Conservation (phyloP, 2,113 vertebrate species). For the Corvus hawaiiensis region DNA sequence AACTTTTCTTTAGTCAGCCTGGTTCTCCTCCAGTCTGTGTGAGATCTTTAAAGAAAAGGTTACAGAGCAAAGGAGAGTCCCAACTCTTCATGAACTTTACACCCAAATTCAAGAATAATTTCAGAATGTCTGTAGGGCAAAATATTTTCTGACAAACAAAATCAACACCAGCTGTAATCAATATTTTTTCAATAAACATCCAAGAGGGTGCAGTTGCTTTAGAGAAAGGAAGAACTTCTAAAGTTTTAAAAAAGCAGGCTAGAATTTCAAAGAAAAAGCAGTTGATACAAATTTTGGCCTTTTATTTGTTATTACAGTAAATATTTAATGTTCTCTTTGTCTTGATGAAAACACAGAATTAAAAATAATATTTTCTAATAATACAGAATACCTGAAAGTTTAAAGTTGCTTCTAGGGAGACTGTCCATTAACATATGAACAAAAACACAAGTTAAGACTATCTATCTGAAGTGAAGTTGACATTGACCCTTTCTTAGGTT, state of each 20-base stretch:
- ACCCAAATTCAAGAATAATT: background rate
- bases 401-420: background rate
- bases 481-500: background rate
- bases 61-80: background rate
- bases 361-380: slow-evolving; percentile 44
- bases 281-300: background rate
- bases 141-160: slow-evolving; percentile 26
- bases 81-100: background rate
- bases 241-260: background rate
- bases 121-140: background rate
- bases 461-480: background rate
- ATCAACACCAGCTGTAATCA: background rate
- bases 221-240: background rate
- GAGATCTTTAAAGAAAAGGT: background rate
- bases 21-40: background rate
- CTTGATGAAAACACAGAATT: background rate
- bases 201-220: background rate
- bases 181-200: slow-evolving; percentile 33
- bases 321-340: slow-evolving; percentile 56
- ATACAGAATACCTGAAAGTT: background rate
- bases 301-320: slow-evolving; percentile 34
- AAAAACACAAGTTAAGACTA: background rate
- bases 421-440: background rate
- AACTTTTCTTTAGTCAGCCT: background rate
- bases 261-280: slow-evolving; percentile 50